These are phyloP conservation scores for Drosophila macrospina DNA, from an alignment of 2,888 invertebrate genomes.

Conservation along the genomic window DNA sequence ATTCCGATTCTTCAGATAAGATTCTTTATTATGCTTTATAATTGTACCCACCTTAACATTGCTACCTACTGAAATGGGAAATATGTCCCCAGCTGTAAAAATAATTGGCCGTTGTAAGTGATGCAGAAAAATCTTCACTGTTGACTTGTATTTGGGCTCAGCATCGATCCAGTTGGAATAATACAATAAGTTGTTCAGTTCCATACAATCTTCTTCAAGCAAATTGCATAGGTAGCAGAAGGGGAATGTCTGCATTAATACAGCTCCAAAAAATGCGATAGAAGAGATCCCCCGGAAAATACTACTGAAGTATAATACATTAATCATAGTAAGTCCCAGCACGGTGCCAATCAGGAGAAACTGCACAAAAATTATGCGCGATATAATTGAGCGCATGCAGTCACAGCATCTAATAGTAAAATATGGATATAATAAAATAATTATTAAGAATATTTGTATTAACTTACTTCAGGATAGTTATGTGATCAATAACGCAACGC, in stretches of 20 bases:
- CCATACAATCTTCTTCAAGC: constrained; percentile 45
- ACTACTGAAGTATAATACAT: constrained; percentile 49
- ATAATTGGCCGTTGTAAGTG: constrained; percentile 36
- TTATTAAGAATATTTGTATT: not conserved
- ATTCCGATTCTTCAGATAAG: not conserved
- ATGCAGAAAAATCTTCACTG: constrained; percentile 21
- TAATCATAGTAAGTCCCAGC: constrained; percentile 52
- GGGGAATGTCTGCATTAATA: constrained; percentile 57
- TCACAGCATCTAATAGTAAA: constrained; percentile 41
- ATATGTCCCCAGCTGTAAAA: constrained; percentile 32
- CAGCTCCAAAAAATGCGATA: constrained; percentile 40
- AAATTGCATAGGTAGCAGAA: constrained; percentile 59
- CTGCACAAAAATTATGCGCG: constrained; percentile 55
- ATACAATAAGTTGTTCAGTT: constrained; percentile 35
- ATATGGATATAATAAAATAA: not conserved
- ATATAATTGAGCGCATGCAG: constrained; percentile 45
- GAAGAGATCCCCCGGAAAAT: constrained; percentile 45
- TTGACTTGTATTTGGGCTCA: constrained; percentile 42
- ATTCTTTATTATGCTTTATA: not conserved
- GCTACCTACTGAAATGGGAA: constrained; percentile 35
- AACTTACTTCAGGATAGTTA: constrained; percentile 51
- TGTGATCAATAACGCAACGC: constrained; percentile 51
- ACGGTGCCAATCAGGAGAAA: constrained; percentile 56
- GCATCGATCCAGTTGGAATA: constrained; percentile 62
- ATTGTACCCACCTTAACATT: constrained; percentile 37